Base-by-base conservation (phyloP, 2,797 vertebrate species). In the Pygocentrus nattereri region DNA sequence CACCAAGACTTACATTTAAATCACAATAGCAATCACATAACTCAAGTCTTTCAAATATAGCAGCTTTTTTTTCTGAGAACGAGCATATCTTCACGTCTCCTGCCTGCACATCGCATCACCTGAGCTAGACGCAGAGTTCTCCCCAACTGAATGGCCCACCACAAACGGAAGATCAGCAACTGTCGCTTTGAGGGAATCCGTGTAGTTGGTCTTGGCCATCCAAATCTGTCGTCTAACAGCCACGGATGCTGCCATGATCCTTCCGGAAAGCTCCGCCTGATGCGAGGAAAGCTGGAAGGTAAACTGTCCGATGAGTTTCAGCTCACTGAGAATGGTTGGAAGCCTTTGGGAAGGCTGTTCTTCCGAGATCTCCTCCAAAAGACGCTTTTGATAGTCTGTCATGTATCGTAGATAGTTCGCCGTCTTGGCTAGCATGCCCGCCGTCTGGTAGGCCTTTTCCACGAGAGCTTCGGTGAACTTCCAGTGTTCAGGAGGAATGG, bases 371-470 rank as follows among this genome's bases (percentile, higher is more conserved):
- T 88, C 89, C 10, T 70, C 68, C 59, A 87, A 76, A 1, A 89
- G 80, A 15, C 73, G 41, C 54, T 81, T 84, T 80, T 90, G 89
- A 50, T 90, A 90, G 69, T 90, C 85, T 0, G 89, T 86, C 71
- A 90, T 82, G 83, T 90, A 90, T 2, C 78, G 81, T 69, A 88
- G 76, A 69, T 88, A 88, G 84, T 88, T 90, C 19, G 83, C 85
- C 4, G 79, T 88, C 81, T 87, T 86, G 18, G 84, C 87, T 12
- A 89, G 85, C 87, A 89, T 90, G n/a, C 86, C 84, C 0, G 85
- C 87, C 0, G 88, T 87, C 61, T 86, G 85, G 74, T 89, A 89
- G 18, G 88, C 82, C 30, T 80, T 86, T 78, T 90, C 88, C 3
- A 83, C 79, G 16, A 87, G 84, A 15, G 76, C 79, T 65, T 88